phyloP scores from a whole-genome alignment of 1,140 invertebrate genomes.

The Trissolcus basalis region DNA sequence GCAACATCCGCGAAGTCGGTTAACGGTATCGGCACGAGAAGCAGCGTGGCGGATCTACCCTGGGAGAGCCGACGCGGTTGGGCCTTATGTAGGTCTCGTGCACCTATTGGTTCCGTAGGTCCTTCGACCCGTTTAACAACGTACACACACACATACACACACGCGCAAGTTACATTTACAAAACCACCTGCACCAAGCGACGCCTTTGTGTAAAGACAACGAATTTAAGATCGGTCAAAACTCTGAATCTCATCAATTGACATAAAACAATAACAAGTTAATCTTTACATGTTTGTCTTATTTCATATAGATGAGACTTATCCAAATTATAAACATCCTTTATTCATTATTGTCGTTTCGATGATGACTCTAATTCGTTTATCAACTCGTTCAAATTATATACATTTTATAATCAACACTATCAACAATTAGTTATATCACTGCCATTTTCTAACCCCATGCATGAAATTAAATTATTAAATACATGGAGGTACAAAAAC shows the following conservation, averaged over 20 bases:
- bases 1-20: constrained; percentile 15
- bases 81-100: constrained; percentile 51
- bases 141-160: constrained; percentile 8
- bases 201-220: background rate
- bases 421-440: too few relatives aligned
- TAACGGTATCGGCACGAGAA: constrained; percentile 47
- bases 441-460: too few relatives aligned
- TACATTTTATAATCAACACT: too few relatives aligned
- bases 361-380: too few relatives aligned
- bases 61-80: constrained; percentile 31
- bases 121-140: constrained; percentile 44
- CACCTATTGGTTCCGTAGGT: constrained; percentile 42
- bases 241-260: too few relatives aligned
- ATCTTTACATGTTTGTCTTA: constrained; percentile 5
- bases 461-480: too few relatives aligned
- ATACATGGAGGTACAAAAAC: too few relatives aligned
- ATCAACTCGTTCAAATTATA: too few relatives aligned
- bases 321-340: too few relatives aligned
- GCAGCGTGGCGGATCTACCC: constrained; percentile 45
- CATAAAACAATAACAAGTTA: background rate
- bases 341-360: too few relatives aligned
- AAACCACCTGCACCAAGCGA: constrained; percentile 5
- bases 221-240: too few relatives aligned
- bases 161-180: background rate
- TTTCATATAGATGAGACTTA: too few relatives aligned